Evolutionary conservation across 2,888 invertebrate genomes (phyloP), one percentile per base, ranked within the genome.

Genomic region (Pandemis corylana): DNA sequence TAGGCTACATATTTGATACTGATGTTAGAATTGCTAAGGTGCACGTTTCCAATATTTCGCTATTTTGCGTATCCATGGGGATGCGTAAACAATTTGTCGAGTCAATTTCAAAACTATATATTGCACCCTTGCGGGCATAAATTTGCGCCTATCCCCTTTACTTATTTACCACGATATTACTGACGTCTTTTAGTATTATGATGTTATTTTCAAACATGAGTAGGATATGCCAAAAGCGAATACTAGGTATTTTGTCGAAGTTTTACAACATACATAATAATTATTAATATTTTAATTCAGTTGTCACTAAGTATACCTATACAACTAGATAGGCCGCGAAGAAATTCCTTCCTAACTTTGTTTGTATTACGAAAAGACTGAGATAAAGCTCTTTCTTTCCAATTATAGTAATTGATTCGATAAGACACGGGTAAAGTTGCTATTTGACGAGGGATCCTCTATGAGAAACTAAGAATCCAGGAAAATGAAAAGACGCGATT

Each of bases 401-500:
- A 86, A 89, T 91, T 89, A 90, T 85, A 88, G 91, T 91, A 90
- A 93, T 91, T 92, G 93, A 91, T 91, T 92, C 89, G 85, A 90
- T 90, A 91, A 90, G 90, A 91, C 89, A 89, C 86, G 86, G 86
- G 87, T 85, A 90, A 93, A 91, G 87, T 93, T 92, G 92, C 87
- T 88, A 90, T 91, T 93, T 92, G 92, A 91, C 90, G 90, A 90
- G 92, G 92, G 93, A 91, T 89, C 82, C 81, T 79, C 84, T 89
- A 90, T 90, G 90, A 89, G 86, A 87, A 85, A 88, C 87, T 87
- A 79, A 82, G 84, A 90, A 86, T 86, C 85, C 83, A 82, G 84
- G 87, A 84, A 87, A 89, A 90, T 66, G 46, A 71, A 72, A 70
- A 49, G 49, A 65, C 42, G 68, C 61, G 59, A 75, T 75, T 75